Conservation (phyloP, 2,113 vertebrate species). For the Ursus arctos region DNA sequence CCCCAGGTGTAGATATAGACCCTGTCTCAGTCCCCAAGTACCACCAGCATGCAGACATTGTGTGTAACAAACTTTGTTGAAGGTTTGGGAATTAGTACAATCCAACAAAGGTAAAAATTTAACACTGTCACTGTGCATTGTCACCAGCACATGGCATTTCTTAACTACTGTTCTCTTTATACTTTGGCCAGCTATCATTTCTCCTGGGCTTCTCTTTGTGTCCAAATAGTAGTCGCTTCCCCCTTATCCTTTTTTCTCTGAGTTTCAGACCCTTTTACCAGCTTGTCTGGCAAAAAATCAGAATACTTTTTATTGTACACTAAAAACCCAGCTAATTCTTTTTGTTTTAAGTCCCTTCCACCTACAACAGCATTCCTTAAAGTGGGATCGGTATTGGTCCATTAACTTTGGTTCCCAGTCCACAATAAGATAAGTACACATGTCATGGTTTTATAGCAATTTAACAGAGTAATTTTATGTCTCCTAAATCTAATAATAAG, state of each 20-base stretch:
- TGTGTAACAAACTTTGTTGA: not conserved
- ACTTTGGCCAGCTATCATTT: not conserved
- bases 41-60: not conserved
- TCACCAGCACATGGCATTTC: not conserved
- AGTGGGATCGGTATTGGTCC: not conserved
- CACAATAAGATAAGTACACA: not conserved
- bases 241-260: not conserved
- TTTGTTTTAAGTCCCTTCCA: not conserved
- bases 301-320: not conserved
- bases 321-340: not conserved
- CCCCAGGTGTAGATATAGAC: not conserved
- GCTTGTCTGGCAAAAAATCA: not conserved
- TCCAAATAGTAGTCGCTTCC: not conserved
- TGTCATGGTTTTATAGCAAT: slow-evolving; percentile 13
- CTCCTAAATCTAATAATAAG: slow-evolving; percentile 44
- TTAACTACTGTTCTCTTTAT: not conserved
- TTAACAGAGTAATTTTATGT: slow-evolving; percentile 50
- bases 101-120: not conserved
- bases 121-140: not conserved
- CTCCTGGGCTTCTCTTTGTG: not conserved
- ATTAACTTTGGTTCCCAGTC: not conserved
- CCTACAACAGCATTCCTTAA: not conserved
- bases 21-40: not conserved
- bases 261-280: not conserved
- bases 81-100: not conserved